These are phyloP conservation scores for Pycnomerus fuliginosus DNA, from an alignment of 2,888 invertebrate genomes.

Conservation along the genomic window DNA sequence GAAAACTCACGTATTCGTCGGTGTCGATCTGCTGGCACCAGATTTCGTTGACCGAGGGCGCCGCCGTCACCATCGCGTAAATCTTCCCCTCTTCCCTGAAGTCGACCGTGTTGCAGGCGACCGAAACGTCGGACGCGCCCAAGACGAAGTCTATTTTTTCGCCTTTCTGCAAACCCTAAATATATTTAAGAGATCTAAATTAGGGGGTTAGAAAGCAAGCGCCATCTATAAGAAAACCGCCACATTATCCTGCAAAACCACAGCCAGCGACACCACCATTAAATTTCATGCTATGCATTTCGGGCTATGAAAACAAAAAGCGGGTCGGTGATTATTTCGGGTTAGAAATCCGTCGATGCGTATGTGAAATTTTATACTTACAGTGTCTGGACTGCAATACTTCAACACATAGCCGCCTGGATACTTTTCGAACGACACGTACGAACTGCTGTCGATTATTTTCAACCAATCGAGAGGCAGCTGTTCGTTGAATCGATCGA, in stretches of 20 bases:
- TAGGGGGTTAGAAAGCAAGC: slow-evolving; percentile 23
- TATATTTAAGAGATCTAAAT: slow-evolving; percentile 10
- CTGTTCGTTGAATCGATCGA: slow-evolving; percentile 63
- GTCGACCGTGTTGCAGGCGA: slow-evolving; percentile 47
- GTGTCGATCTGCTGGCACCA: slow-evolving; percentile 57
- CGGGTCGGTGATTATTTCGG: too few species aligned
- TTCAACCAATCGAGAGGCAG: slow-evolving; percentile 71
- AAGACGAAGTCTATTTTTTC: slow-evolving; percentile 24
- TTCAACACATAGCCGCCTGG: slow-evolving; percentile 41
- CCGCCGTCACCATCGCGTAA: slow-evolving; percentile 51
- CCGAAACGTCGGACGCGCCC: slow-evolving; percentile 40
- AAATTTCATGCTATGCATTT: too few species aligned
- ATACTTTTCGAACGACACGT: slow-evolving; percentile 56
- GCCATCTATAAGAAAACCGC: slow-evolving; percentile 10
- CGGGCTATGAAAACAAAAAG: too few species aligned
- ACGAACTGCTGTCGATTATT: slow-evolving; percentile 59
- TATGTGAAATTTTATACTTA: too few species aligned
- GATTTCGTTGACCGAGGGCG: slow-evolving; percentile 53
- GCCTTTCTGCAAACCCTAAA: slow-evolving; percentile 51
- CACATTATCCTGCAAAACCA: too few species aligned
- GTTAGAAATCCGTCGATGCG: too few species aligned
- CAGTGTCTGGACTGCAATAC: slow-evolving; percentile 47
- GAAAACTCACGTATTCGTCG: slow-evolving; percentile 52
- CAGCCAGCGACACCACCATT: too few species aligned
- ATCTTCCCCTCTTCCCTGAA: slow-evolving; percentile 50